phyloP scores from a whole-genome alignment of 2,113 vertebrate genomes.

The Gymnarchus niloticus region DNA sequence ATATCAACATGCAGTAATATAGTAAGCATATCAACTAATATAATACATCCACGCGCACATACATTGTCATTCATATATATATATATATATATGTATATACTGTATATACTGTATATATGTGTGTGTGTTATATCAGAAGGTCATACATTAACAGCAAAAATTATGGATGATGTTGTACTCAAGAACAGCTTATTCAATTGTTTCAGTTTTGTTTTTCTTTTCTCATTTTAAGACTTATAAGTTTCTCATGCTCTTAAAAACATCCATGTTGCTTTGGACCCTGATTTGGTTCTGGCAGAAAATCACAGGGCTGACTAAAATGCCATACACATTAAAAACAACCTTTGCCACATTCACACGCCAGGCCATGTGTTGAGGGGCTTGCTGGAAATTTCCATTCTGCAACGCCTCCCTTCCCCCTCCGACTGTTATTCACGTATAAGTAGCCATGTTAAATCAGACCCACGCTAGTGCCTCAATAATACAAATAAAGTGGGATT shows the following conservation, averaged over 20 bases:
- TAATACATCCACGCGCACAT: background rate
- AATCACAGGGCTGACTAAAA: background rate
- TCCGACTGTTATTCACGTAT: background rate
- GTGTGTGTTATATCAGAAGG: background rate
- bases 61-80: background rate
- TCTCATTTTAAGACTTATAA: background rate
- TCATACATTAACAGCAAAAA: background rate
- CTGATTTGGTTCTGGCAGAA: background rate
- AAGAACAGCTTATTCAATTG: background rate
- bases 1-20: conserved; percentile 4
- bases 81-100: background rate
- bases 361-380: background rate
- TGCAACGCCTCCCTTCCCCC: too few relatives aligned
- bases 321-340: background rate
- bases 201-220: background rate
- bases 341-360: background rate
- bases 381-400: background rate
- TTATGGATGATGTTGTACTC: background rate
- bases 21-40: background rate
- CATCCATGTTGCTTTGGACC: background rate
- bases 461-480: background rate
- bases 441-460: background rate
- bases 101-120: background rate
- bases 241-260: background rate
- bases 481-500: background rate